Base-by-base conservation (phyloP, 2,797 vertebrate genomes). In the Phoeniculus purpureus region DNA sequence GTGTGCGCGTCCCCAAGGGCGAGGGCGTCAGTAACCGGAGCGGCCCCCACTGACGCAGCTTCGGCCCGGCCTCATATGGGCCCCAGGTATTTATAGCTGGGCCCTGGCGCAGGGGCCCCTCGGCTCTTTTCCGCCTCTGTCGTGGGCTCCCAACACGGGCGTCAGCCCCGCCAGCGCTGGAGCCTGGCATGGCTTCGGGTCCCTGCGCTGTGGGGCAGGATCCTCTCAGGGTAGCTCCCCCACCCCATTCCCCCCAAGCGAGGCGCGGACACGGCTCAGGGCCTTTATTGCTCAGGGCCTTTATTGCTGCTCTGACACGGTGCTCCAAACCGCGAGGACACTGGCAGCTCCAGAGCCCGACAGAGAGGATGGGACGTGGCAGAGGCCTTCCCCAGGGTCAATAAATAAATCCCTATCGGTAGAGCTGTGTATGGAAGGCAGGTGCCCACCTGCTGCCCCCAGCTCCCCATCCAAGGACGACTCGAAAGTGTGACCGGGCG, bases 361-460 rank as follows among this genome's bases (percentile, higher is more conserved):
- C 83, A 52, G 86, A 83, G 87, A 54, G 47, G 34, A 40, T 76
- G 50, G 47, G 47, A 48, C 47, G 47, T 9, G 18, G 72, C 7
- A 3, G 71, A 55, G 68, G 17, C 81, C 93, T 89, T 95, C 81
- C 94, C 56, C 94, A 32, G 60, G 96, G 92, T 93, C 94, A 97
- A 97, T 98, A 97, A 98, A 97, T 97, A 97, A 96, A 87, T 76
- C 55, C 85, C 61, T 87, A 82, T 85, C 10, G 14, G 91, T 92
- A 77, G 89, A 71, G 91, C 87, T 86, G 89, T 79, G 62, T 61
- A 25, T 51, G 74, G 65, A 85, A 78, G 62, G 59, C 7, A 2
- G 45, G 58, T 60, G 50, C 67, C 68, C 60, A 40, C 14, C 43
- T 8, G 0, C 52, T 80, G 47, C 19, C 81, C 43, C 72, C 2